Conservation (phyloP, 2,888 invertebrate genomes). For the Drosophila kanekoi region DNA sequence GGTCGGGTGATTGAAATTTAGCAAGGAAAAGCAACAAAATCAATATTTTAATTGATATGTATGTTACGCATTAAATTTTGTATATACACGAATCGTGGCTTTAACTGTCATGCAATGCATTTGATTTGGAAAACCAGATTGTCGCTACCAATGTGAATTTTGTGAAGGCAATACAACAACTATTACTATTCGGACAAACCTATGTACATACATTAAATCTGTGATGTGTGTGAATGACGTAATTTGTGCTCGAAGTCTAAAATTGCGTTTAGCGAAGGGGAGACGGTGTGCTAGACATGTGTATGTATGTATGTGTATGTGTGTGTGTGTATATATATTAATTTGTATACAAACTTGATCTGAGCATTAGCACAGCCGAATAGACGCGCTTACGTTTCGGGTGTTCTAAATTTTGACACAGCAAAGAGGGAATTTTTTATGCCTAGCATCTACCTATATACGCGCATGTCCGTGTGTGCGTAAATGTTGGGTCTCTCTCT, state of each 20-base stretch:
- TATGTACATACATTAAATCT: constrained; percentile 12
- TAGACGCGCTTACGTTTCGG: not conserved
- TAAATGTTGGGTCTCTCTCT: not conserved
- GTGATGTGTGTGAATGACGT: constrained; percentile 35
- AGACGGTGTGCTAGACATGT: constrained; percentile 1
- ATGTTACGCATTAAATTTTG: not conserved
- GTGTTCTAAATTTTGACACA: constrained; percentile 24
- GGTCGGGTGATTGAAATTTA: not conserved
- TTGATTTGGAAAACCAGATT: not conserved
- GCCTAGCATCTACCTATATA: not conserved
- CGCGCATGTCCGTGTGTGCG: constrained; percentile 13
- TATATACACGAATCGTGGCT: not conserved
- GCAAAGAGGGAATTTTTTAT: constrained; percentile 8
- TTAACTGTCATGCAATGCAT: not conserved
- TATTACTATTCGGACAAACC: not conserved
- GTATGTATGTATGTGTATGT: constrained; percentile 8
- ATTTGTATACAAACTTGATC: constrained; percentile 22
- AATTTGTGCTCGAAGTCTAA: constrained; percentile 22
- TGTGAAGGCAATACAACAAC: constrained; percentile 10
- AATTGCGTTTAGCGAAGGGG: not conserved
- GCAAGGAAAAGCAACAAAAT: constrained; percentile 9
- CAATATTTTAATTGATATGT: constrained; percentile 20
- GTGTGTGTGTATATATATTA: constrained; percentile 2
- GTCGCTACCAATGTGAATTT: not conserved
- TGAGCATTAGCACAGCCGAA: constrained; percentile 3